Evolutionary conservation across 1,140 invertebrate species (phyloP), one percentile per base, ranked within the genome.

Genomic region (Cyphomyrmex costatus): DNA sequence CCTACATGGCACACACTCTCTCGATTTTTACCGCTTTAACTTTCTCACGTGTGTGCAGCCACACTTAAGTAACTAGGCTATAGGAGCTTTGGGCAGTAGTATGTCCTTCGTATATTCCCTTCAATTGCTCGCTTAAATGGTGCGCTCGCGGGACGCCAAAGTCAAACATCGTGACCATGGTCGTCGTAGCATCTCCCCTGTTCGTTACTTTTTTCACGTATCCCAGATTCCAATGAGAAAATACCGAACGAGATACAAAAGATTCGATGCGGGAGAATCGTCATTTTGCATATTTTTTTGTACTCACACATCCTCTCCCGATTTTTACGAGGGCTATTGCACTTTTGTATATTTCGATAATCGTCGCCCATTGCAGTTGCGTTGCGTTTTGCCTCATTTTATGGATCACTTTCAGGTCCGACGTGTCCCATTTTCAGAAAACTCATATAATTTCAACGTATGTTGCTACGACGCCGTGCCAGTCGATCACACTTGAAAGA

Each of bases 81-180:
- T 79, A 88, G 80, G 87, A 92, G 89, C 71, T 74, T 89, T 91
- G 89, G 90, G 86, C 90, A 91, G 90, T 91, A 91, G 90, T 91
- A 88, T 86, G 53, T 79, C 56, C 42, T 49, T 30, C 60, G 33
- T 77, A 14, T 63, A 61, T 79, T 49, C 33, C 76, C n/a, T 76
- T 51, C 1, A 68, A 33, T 65, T 68, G 80, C 33, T 65, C 21
- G 58, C 46, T 78, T 60, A 53, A 68, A 66, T 79, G 36, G 53
- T 88, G 42, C 68, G 60, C 24, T 63, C 58, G 24, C 77, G 19
- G 36, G 42, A 76, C 65, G 66, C 60, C 51, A 8, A 21, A 58
- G 68, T 63, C 84, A 78, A 82, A 63, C 27, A 27, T 76, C 66
- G 56, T 61, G 51, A 66, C 24, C 78, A 27, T 53, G 27, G 53